A percentile compares a stretch with the other conserved stretches of the same genome.
These are phyloP conservation scores for Cordilura impudica DNA, from an alignment of 2,888 invertebrate genomes.

Conservation along the genomic window DNA sequence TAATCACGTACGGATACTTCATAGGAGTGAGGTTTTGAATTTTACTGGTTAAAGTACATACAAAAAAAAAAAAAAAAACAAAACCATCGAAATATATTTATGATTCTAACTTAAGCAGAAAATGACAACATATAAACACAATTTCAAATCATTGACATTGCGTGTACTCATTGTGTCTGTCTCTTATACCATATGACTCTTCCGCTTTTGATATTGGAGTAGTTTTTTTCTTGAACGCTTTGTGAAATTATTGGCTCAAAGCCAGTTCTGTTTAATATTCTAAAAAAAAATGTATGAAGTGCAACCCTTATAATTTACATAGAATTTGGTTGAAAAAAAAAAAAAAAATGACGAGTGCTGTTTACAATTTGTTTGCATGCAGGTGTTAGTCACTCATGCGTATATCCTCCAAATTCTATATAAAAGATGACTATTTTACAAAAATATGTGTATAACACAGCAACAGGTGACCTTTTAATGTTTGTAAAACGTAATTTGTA, in stretches of 20 bases:
- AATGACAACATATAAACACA: conserved; percentile 33
- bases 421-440: background rate
- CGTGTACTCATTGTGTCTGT: conserved; percentile 29
- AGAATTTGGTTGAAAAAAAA: conserved; percentile 30
- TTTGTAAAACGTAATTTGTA: background rate
- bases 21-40: background rate
- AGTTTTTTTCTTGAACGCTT: conserved; percentile 1
- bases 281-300: conserved; percentile 1
- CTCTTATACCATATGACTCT: conserved; percentile 26
- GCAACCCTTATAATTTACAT: conserved; percentile 34
- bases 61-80: background rate
- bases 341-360: conserved; percentile 23
- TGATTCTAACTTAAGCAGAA: background rate
- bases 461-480: conserved; percentile 47
- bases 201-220: conserved; percentile 13
- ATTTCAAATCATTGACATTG: conserved; percentile 45
- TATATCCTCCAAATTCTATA: conserved; percentile 56
- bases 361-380: conserved; percentile 23
- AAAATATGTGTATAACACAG: background rate
- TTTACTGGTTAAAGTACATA: too few relatives aligned
- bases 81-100: conserved; percentile 16
- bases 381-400: conserved; percentile 61
- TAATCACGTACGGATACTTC: conserved; percentile 33
- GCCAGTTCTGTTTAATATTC: conserved; percentile 20
- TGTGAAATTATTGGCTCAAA: conserved; percentile 22